Evolutionary conservation across 2,888 invertebrate genomes (phyloP), one percentile per base, ranked within the genome.

Genomic region (Suillia variegata): DNA sequence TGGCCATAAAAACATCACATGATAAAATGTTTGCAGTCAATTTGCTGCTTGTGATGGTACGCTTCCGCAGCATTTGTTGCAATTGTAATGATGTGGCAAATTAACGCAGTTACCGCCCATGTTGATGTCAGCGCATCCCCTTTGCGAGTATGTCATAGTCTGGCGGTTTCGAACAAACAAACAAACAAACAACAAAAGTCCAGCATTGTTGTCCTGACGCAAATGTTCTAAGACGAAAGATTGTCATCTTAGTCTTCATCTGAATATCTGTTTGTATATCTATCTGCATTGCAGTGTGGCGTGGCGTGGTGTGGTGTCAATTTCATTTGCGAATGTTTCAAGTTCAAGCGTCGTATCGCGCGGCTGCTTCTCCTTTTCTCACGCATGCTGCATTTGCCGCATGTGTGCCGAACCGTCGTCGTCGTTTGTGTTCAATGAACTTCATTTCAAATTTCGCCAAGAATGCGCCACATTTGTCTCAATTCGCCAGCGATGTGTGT

Each of bases 261-360:
- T n/a, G n/a, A n/a, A n/a, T n/a, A n/a, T n/a, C n/a, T n/a, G n/a
- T n/a, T n/a, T n/a, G n/a, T n/a, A n/a, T n/a, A n/a, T n/a, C n/a
- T n/a, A n/a, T n/a, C 26, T 21, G 48, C 21, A 50, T 20, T 55
- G 45, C 31, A 55, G 49, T 20, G 42, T 58, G 21, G 24, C 4
- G 21, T 49, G 38, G 48, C 18, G 47, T 50, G 49, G 26, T 24
- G 12, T 54, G 59, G 31, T 52, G 54, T 59, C 59, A 54, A 42
- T 54, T 59, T 59, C 59, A 45, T 34, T 59, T 51, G 59, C 26
- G 49, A 52, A 50, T 55, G 51, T 51, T 59, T 52, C 59, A 59
- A 55, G 59, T 59, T 59, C 59, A 55, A 59, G 50, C 50, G 58
- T 50, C 12, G 33, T 17, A 24, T 45, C n/a, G n/a, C 18, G 52